A percentile compares a stretch with the other conserved stretches of the same genome.
These are phyloP conservation scores for Eubasilissa regina DNA, from an alignment of 1,140 invertebrate species.

Conservation along the genomic window DNA sequence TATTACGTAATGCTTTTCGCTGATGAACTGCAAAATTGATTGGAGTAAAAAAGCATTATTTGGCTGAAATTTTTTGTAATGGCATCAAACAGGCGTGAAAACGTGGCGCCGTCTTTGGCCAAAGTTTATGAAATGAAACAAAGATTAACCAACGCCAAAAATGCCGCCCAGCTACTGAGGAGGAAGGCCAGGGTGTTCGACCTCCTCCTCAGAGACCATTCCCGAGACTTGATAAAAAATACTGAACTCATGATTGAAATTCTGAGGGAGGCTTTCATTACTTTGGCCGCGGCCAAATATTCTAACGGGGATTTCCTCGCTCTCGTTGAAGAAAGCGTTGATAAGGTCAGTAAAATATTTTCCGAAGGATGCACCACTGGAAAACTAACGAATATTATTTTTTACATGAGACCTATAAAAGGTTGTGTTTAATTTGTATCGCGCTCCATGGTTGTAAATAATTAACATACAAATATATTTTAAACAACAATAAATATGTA, in stretches of 20 bases:
- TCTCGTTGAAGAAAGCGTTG: slow-evolving; percentile 33
- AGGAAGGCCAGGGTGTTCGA: slow-evolving; percentile 38
- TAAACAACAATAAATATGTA: too few relatives aligned
- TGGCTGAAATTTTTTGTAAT: slow-evolving; percentile 6
- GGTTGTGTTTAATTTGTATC: too few relatives aligned
- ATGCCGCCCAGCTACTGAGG: slow-evolving; percentile 27
- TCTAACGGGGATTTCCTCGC: slow-evolving; percentile 11
- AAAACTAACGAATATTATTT: too few relatives aligned
- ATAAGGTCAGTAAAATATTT: slow-evolving; percentile 5
- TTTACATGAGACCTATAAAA: too few relatives aligned
- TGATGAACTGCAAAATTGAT: too few relatives aligned
- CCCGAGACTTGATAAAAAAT: slow-evolving; percentile 14
- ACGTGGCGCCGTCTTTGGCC: slow-evolving; percentile 10
- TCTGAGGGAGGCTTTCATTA: slow-evolving; percentile 33
- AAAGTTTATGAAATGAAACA: slow-evolving; percentile 34
- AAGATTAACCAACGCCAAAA: slow-evolving; percentile 13
- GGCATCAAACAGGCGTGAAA: not conserved
- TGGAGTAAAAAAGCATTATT: too few relatives aligned
- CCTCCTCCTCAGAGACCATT: slow-evolving; percentile 20
- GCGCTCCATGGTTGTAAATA: too few relatives aligned
- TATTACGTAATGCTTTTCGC: too few relatives aligned
- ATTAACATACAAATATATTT: too few relatives aligned
- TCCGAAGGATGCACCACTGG: not conserved
- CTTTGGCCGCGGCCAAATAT: slow-evolving; percentile 37
- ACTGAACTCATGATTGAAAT: slow-evolving; percentile 5